These are phyloP conservation scores for Cathartes aura DNA, from an alignment of 2,113 vertebrate species.

Conservation along the genomic window DNA sequence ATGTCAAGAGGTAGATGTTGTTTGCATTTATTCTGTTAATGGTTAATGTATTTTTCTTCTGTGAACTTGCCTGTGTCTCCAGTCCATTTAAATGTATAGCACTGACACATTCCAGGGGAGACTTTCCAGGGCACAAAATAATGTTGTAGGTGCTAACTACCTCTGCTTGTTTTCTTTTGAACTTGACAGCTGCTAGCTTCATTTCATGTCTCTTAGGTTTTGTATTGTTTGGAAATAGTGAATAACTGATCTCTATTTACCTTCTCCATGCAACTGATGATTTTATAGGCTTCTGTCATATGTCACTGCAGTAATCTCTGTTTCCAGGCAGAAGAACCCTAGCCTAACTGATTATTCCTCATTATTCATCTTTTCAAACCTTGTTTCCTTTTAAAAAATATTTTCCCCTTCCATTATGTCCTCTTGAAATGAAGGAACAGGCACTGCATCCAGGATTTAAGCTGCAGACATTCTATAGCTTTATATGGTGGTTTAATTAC, in stretches of 20 bases:
- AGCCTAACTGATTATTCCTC: background rate
- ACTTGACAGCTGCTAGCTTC: background rate
- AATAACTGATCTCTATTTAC: background rate
- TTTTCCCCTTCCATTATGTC: background rate
- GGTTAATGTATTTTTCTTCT: background rate
- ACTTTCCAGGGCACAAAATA: background rate
- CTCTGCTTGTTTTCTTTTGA: background rate
- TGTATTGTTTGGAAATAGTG: background rate
- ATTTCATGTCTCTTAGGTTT: background rate
- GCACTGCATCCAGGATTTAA: background rate
- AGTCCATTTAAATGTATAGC: background rate
- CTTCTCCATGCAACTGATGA: background rate
- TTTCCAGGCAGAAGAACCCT: slow-evolving; percentile 24
- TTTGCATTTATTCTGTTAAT: background rate
- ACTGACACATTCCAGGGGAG: background rate
- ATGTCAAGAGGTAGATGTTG: background rate
- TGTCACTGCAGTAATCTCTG: background rate
- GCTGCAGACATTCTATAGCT: background rate
- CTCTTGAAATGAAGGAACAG: background rate
- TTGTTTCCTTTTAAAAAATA: background rate
- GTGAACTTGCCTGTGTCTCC: background rate
- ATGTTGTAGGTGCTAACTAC: background rate
- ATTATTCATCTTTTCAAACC: background rate
- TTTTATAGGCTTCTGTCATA: background rate
- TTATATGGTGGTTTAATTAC: background rate